Base-by-base conservation (phyloP, 2,888 invertebrate genomes). In the Byasa hedistus region DNA sequence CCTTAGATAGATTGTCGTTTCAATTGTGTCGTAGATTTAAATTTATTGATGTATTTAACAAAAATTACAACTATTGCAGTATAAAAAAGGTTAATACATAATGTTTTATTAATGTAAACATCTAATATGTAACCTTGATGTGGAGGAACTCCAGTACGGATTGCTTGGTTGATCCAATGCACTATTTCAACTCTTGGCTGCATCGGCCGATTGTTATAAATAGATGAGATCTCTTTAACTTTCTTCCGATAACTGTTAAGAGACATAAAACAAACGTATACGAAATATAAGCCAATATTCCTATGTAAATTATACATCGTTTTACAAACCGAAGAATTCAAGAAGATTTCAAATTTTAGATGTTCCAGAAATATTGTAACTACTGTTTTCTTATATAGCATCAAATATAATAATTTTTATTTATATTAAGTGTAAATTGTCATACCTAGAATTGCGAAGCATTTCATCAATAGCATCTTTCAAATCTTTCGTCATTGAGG, bases 81-180 rank as follows among this genome's bases (percentile, higher is more conserved):
- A n/a, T 8, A 19, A n/a, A 21, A n/a, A 51, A 51, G 12, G 39
- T 51, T 51, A 2, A 51, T 3, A n/a, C n/a, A 51, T 51, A 51
- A 51, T n/a, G 15, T n/a, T 19, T 51, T 51, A 4, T 21, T 51
- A 2, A 51, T 21, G 21, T 51, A 21, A 21, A 19, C 51, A 51
- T 51, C n/a, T 51, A 51, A n/a, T n/a, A 10, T 21, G 10, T 51
- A 51, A 51, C 10, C 7, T n/a, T 21, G 51, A 51, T n/a, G 19
- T 21, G 19, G 10, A 23, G 39, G 8, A 0, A 55, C 82, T 0
- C 70, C 39, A 8, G 83, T 81, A 5, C 65, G 69, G 19, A 77
- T 69, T 10, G 80, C 83, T 68, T 83, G 79, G 39, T 76, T 72
- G 7, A 81, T 76, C 82, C 83, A 83, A 69, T 78, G 77, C 15